phyloP scores from a whole-genome alignment of 2,113 vertebrate species.

The Addax nasomaculatus region DNA sequence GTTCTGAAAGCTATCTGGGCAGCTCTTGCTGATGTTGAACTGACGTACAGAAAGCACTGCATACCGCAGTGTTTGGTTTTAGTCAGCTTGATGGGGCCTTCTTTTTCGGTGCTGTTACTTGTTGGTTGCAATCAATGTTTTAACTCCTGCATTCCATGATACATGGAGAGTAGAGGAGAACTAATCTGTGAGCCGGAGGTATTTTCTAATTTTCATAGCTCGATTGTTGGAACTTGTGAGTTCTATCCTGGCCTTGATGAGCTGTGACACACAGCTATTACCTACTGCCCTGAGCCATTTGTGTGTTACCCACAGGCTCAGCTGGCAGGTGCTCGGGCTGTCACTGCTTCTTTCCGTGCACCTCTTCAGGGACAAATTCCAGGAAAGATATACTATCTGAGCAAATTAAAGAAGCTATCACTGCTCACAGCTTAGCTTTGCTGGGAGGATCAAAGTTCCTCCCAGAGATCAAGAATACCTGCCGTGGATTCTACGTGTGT shows the following conservation, averaged over 20 bases:
- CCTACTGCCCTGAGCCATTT: not conserved
- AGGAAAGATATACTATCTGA: conserved; percentile 28
- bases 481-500: not conserved
- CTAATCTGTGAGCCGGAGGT: not conserved
- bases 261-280: not conserved
- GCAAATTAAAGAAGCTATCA: not conserved
- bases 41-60: not conserved
- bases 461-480: not conserved
- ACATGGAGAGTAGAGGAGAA: not conserved
- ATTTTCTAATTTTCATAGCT: conserved; percentile 33
- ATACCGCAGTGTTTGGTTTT: not conserved
- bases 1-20: not conserved
- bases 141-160: not conserved
- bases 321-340: conserved; percentile 31
- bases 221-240: conserved; percentile 7
- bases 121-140: too few relatives aligned
- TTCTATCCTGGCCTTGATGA: conserved; percentile 9
- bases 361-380: not conserved
- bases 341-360: not conserved
- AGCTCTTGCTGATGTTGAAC: not conserved
- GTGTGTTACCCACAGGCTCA: conserved; percentile 15
- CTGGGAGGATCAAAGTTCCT: not conserved
- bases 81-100: not conserved
- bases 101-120: not conserved
- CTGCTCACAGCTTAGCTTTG: not conserved